Base-by-base conservation (phyloP, 2,113 vertebrate species). In the Stomatorhinus ivindoensis region DNA sequence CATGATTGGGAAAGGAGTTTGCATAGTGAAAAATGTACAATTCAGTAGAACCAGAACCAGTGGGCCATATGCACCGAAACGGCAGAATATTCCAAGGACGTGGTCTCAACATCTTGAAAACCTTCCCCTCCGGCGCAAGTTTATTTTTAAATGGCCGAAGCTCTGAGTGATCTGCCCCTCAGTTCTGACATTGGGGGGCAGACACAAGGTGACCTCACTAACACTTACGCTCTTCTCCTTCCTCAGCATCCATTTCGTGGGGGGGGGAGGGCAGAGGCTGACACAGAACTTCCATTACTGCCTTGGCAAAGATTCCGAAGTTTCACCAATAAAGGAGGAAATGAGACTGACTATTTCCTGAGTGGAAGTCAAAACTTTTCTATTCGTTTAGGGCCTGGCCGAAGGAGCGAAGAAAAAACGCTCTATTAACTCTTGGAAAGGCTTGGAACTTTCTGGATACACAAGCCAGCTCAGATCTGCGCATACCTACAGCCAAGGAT, bases 271-370 rank as follows among this genome's bases (percentile, higher is more conserved):
- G 87, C 61, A 87, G 89, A 87, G 24, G 24, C 8, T 95, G 93
- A 95, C 92, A 93, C 91, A 93, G 90, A 94, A 82, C 90, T 93
- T 94, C 92, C 93, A 93, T 92, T 90, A 94, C 92, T 50, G 86
- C 88, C 80, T 55, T 91, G 92, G 92, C 88, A 92, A 89, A 92
- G 91, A 90, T 9, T 76, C 47, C 4, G 83, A 91, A 91, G 88
- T 47, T 73, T 19, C 90, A 91, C 91, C 90, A 93, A 86, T 89
- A 89, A 90, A 89, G 90, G 35, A 91, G 91, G 92, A 94, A 94
- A 93, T 92, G 86, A 93, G 90, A 91, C 87, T 93, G 93, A 94
- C 95, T 94, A 94, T 92, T 95, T 95, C 93, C 92, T 93, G 93
- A 93, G 93, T 94, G 90, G 92, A 90, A 94, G 90, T 92, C 69